Evolutionary conservation across 2,113 vertebrate genomes (phyloP), one percentile per base, ranked within the genome.

Genomic region (Lathamus discolor): DNA sequence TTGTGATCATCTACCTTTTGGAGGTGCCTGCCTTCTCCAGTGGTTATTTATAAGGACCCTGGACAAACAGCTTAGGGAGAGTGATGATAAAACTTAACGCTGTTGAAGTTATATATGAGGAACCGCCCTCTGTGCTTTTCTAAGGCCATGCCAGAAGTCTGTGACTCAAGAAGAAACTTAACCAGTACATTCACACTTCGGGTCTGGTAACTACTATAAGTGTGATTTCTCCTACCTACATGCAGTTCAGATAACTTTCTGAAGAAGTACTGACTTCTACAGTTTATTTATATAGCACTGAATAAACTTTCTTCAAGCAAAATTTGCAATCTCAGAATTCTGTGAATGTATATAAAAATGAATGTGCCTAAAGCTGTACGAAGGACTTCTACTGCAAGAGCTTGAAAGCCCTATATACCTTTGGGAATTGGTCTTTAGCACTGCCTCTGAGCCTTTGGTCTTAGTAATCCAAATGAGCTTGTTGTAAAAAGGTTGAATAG

Each of bases 151-250:
- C 17, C 77, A 24, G 11, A 75, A 74, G 23, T 63, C 37, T 75
- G 29, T 83, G 28, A 55, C 29, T 81, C 27, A 28, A 24, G 33
- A 86, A 73, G 44, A 70, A 81, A 44, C 37, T 63, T 31, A 88
- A 33, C 13, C 35, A 39, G 14, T 29, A 7, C 27, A 61, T 67
- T 8, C 24, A 27, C 73, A 72, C 49, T 86, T 75, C 24, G 14
- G 17, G 12, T 22, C 31, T 55, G 2, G 0, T 76, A 83, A 0
- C 27, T 64, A 4, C 28, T 88, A 1, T 5, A 67, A 11, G 11
- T 70, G 13, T 83, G 10, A 24, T 75, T 88, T 68, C 14, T 83
- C 25, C 28, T 63, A 22, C 28, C 9, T 55, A 23, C n/a, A 4
- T 51, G 83, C 0, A 1, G 41, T 63, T 86, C 29, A 51, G 39